Evolutionary conservation across 2,888 invertebrate species (phyloP), one percentile per base, ranked within the genome.

Genomic region (Microctonus hyperodae): DNA sequence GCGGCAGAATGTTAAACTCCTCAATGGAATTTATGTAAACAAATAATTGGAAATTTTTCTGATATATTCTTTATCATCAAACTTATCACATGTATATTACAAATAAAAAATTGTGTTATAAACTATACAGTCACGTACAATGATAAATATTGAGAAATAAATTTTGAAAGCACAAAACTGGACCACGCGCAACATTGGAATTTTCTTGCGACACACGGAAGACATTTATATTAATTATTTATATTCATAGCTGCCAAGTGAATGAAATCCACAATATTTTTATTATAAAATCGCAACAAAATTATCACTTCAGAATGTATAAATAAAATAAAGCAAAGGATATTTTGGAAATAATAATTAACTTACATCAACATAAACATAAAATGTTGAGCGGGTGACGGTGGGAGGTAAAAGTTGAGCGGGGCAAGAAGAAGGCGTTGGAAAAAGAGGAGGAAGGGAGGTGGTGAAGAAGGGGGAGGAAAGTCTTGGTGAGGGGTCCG

Each of bases 401-500:
- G 69, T 55, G 68, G 70, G 66, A 69, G 70, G 68, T 71, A 71
- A 23, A 33, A 63, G 40, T 40, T n/a, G 37, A 4, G 28, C 50
- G 58, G 61, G 55, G 56, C 48, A 53, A 67, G 40, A 31, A 25
- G 50, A 63, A 69, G 68, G 64, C 44, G 67, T 64, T 56, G 50
- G 28, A 53, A 60, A 64, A 44, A 16, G 44, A 66, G 68, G 69
- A 65, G 35, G 70, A 67, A 67, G 71, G 28, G 71, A n/a, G 44
- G 44, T 44, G 44, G 59, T 10, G 57, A 65, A 66, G 73, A 40
- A 62, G 63, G 57, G 70, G 63, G 68, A 60, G 72, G 71, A 62
- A 70, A 62, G 73, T 70, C 70, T 73, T 70, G 78, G 79, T 76
- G 80, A 80, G 83, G 82, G 79, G 79, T 79, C 80, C 83, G 82